Evolutionary conservation across 1,140 invertebrate genomes (phyloP).

Genomic region (Drosophila sp.): DNA sequence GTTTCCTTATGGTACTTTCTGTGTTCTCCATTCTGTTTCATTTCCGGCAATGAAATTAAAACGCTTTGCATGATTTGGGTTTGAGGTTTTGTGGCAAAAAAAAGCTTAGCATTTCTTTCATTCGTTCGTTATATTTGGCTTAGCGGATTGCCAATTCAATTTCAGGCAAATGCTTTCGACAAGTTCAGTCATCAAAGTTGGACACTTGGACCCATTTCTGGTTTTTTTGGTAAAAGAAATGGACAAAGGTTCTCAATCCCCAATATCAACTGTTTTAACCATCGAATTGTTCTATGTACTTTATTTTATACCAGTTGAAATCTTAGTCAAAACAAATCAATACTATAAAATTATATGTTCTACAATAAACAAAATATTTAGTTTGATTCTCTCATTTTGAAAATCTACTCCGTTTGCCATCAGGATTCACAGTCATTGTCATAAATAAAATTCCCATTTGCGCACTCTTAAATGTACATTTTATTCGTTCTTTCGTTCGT

Average conservation of each 20-base stretch:
- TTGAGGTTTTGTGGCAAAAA: background rate
- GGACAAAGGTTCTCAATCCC: too few relatives aligned
- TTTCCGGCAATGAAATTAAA: slow-evolving; percentile 23
- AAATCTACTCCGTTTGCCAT: background rate
- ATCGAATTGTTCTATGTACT: background rate
- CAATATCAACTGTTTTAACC: background rate
- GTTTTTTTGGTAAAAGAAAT: too few relatives aligned
- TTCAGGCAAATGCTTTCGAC: background rate
- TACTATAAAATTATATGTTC: too few relatives aligned
- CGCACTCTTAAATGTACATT: background rate
- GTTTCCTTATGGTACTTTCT: background rate
- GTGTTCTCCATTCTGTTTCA: background rate
- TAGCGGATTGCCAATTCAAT: slow-evolving; percentile 3
- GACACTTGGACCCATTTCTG: too few relatives aligned
- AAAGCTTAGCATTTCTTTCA: background rate
- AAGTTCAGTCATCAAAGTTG: slow-evolving; percentile 7
- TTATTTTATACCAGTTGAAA: background rate
- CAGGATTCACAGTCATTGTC: slow-evolving; percentile 1
- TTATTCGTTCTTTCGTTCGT: background rate
- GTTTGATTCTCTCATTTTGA: background rate
- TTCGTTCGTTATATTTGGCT: background rate
- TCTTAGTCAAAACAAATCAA: background rate
- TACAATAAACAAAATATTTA: background rate
- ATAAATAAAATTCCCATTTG: slow-evolving; percentile 7
- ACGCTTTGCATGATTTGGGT: slow-evolving; percentile 16